Conservation (phyloP, 2,113 vertebrate genomes). For the Recurvirostra avosetta region DNA sequence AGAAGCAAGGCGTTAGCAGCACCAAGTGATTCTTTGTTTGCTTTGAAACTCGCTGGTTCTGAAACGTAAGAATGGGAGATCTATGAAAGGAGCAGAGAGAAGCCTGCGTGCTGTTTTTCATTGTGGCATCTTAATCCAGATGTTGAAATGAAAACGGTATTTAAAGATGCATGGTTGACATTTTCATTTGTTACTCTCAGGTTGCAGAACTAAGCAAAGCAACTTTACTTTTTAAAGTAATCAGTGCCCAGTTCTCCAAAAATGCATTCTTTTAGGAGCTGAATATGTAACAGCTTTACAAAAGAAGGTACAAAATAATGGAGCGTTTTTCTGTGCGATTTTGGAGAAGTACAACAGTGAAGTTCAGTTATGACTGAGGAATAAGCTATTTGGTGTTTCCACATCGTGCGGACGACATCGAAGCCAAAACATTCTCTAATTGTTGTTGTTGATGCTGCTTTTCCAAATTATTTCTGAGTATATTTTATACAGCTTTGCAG, state of each 20-base stretch:
- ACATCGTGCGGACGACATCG: background rate
- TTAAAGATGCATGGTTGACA: background rate
- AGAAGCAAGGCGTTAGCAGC: constrained; percentile 30
- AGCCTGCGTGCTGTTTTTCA: constrained; percentile 29
- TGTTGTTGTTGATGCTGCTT: background rate
- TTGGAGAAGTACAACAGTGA: background rate
- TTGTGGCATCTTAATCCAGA: constrained; percentile 65
- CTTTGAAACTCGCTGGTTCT: constrained; percentile 34
- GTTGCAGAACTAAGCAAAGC: background rate
- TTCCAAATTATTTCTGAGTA: background rate
- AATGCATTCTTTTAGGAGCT: background rate
- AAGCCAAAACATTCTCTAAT: constrained; percentile 18
- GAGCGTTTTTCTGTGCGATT: background rate
- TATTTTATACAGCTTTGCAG: background rate
- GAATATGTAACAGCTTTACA: background rate
- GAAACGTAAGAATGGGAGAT: constrained; percentile 6
- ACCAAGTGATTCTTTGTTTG: constrained; percentile 37
- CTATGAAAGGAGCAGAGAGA: background rate
- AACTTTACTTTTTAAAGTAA: background rate
- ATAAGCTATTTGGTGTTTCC: constrained; percentile 11
- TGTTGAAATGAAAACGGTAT: constrained; percentile 43
- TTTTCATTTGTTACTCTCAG: constrained; percentile 46
- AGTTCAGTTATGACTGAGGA: background rate
- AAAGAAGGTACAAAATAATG: background rate
- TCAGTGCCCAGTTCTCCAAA: background rate